These are phyloP conservation scores for Protonibea diacanthus DNA, from an alignment of 2,797 vertebrate species.

Conservation along the genomic window DNA sequence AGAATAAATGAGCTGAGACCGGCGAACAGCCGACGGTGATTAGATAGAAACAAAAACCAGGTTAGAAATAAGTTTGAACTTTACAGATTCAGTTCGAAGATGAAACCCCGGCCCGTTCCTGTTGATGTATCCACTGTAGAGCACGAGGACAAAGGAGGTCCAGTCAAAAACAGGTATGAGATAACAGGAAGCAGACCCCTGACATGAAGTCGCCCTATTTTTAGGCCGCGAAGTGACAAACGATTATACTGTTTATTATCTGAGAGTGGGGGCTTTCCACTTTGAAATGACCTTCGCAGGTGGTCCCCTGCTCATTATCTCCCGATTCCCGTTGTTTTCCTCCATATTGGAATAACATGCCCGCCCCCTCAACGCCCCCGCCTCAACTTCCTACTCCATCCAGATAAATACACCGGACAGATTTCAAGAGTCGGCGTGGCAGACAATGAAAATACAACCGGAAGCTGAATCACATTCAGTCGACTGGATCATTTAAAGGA, in stretches of 20 bases:
- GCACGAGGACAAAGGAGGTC: slow-evolving; percentile 34
- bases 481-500: background rate
- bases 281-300: slow-evolving; percentile 79
- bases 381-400: slow-evolving; percentile 61
- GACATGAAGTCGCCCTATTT: slow-evolving; percentile 59
- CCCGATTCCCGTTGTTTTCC: slow-evolving; percentile 70
- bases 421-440: slow-evolving; percentile 40
- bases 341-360: slow-evolving; percentile 73
- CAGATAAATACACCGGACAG: slow-evolving; percentile 60
- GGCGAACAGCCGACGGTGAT: background rate
- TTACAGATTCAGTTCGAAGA: background rate
- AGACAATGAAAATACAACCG: slow-evolving; percentile 41
- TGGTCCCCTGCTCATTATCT: slow-evolving; percentile 70
- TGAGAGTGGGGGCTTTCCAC: slow-evolving; percentile 72
- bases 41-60: background rate
- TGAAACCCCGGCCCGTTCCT: background rate
- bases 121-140: background rate
- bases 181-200: slow-evolving; percentile 73
- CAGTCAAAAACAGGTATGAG: slow-evolving; percentile 55
- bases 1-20: background rate
- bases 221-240: slow-evolving; percentile 57
- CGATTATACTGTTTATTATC: slow-evolving; percentile 75
- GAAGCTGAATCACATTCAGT: slow-evolving; percentile 3
- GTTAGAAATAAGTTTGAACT: slow-evolving; percentile 5
- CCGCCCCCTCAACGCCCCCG: slow-evolving; percentile 34